These are phyloP conservation scores for Pammene fasciana DNA, from an alignment of 2,888 invertebrate genomes.

Conservation along the genomic window DNA sequence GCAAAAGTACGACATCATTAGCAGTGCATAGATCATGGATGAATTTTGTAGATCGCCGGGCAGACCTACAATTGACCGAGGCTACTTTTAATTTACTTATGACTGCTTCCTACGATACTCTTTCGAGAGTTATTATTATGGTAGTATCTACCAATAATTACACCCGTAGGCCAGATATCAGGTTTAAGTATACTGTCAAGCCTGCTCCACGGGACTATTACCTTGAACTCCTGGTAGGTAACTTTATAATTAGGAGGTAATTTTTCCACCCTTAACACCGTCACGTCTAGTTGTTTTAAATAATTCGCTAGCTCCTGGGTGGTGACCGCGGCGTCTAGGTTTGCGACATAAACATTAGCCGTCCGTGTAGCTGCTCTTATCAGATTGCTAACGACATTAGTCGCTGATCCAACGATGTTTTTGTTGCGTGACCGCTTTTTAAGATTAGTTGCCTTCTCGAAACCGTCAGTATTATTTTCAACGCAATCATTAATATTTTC, in stretches of 20 bases:
- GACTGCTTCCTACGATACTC: not conserved
- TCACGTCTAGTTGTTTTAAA: not conserved
- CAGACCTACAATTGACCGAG: too few relatives aligned
- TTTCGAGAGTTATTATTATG: conserved; percentile 12
- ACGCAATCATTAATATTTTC: not conserved
- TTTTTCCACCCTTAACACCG: conserved; percentile 9
- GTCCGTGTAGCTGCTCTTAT: conserved; percentile 15
- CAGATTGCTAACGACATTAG: conserved; percentile 5
- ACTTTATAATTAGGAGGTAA: not conserved
- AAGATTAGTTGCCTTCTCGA: not conserved
- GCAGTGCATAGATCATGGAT: too few relatives aligned
- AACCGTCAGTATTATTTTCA: not conserved
- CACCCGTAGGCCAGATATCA: conserved; percentile 3
- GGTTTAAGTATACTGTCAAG: not conserved
- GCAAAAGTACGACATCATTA: too few relatives aligned
- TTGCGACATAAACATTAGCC: not conserved
- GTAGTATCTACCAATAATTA: conserved; percentile 18
- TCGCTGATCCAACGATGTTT: conserved; percentile 11
- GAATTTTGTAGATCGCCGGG: too few relatives aligned
- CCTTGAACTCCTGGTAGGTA: conserved; percentile 4
- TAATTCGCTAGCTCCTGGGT: conserved; percentile 3
- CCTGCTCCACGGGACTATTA: conserved; percentile 10
- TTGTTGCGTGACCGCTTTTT: conserved; percentile 6
- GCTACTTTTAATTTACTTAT: not conserved
- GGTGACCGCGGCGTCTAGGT: not conserved